Percentiles rank a stretch among this genome's conserved stretches.
Conservation (phyloP, 2,888 invertebrate genomes). For the Amiota communis region DNA sequence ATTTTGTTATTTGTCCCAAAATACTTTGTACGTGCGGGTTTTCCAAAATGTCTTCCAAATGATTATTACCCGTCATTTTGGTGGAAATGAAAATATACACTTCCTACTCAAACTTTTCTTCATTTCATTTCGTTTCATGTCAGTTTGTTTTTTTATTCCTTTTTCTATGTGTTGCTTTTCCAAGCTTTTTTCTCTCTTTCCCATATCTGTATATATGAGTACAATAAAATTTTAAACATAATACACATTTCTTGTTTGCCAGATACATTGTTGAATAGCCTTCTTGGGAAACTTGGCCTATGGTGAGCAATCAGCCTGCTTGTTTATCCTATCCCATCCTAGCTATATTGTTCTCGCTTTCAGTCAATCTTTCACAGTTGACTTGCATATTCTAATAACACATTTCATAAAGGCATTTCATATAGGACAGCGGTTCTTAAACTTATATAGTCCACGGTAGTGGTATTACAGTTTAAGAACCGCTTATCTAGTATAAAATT, state of each 20-base stretch:
- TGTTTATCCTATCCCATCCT: neutral
- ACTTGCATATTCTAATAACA: too few species aligned
- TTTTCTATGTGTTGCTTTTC: conserved; percentile 19
- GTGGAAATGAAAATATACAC: conserved; percentile 42
- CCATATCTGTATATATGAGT: too few species aligned
- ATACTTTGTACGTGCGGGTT: conserved; percentile 30
- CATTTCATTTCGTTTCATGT: neutral
- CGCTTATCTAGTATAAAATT: too few species aligned
- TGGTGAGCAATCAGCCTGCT: too few species aligned
- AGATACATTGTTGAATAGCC: too few species aligned
- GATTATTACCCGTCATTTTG: conserved; percentile 61
- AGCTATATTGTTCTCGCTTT: too few species aligned
- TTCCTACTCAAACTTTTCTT: neutral
- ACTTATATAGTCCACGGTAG: too few species aligned
- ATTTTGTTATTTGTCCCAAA: conserved; percentile 56
- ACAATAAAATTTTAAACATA: conserved; percentile 37
- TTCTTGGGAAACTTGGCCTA: too few species aligned
- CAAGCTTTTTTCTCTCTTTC: conserved; percentile 24
- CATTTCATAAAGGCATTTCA: too few species aligned
- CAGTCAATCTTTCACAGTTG: too few species aligned
- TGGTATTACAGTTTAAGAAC: too few species aligned
- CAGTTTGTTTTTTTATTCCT: conserved; percentile 10
- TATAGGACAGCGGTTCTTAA: too few species aligned
- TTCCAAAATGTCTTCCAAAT: conserved; percentile 58
- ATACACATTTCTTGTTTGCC: neutral